Base-by-base conservation (phyloP, 1,140 invertebrate genomes). In the Alviniconcha marisindica region DNA sequence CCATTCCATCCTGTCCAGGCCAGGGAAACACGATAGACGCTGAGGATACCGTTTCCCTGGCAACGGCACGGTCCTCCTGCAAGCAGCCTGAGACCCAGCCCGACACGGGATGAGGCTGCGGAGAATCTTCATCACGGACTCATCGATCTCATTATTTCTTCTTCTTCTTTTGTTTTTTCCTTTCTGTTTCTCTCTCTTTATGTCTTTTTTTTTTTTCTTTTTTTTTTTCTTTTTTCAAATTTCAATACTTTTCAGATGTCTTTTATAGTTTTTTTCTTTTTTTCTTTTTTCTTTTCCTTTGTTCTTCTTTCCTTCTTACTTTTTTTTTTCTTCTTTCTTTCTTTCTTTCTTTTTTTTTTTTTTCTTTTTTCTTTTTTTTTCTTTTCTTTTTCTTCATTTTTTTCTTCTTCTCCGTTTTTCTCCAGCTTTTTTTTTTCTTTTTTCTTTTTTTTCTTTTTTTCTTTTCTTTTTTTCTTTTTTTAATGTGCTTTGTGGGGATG, bases 1-100 rank as follows among this genome's bases (percentile, higher is more conserved):
- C n/a, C n/a, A n/a, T n/a, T n/a, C n/a, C n/a, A n/a, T n/a, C 69
- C 69, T 36, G 28, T 71, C 69, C 33, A 33, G n/a, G 18, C 31
- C 69, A 24, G 18, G 44, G 44, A 48, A 48, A 48, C 44, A 48
- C 44, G 44, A 48, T 5, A 5, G 44, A 48, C 31, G 31, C 69
- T 33, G 31, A 38, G 24, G 31, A 18, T 31, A 18, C 69, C 69
- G 69, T 71, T 18, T 36, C 69, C 69, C 69, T 71, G 69, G 69
- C 69, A 71, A 71, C 69, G 38, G 69, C 69, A 71, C 69, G 69
- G 18, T 18, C 69, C 69, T 31, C 21, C 69, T 71, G 69, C 69
- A 31, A 71, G n/a, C n/a, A n/a, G n/a, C n/a, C n/a, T n/a, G n/a
- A n/a, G n/a, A n/a, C n/a, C n/a, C n/a, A n/a, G n/a, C n/a, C n/a